Conservation (phyloP, 2,113 vertebrate species). For the Xenopus borealis region DNA sequence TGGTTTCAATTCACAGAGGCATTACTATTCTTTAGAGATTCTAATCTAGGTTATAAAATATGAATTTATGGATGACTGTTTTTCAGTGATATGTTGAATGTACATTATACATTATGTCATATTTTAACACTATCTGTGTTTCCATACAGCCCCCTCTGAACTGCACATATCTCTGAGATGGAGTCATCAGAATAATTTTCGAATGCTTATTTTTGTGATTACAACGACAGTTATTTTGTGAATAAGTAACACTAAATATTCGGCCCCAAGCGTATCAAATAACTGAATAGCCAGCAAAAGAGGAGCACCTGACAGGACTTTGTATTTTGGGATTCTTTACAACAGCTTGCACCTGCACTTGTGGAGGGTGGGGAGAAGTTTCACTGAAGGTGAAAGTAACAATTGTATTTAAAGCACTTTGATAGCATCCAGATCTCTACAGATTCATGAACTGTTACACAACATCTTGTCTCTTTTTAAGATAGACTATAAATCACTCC, state of each 20-base stretch:
- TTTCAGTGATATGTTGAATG: too few relatives aligned
- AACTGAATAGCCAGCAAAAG: slow-evolving; percentile 14
- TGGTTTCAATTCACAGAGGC: too few relatives aligned
- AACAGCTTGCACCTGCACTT: slow-evolving; percentile 41
- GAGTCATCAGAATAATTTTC: neutral
- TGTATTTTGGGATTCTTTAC: slow-evolving; percentile 35
- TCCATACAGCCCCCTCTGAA: neutral
- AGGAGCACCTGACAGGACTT: slow-evolving; percentile 38
- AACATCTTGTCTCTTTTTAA: slow-evolving; percentile 47
- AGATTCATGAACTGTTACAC: slow-evolving; percentile 44
- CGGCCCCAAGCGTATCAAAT: slow-evolving; percentile 29
- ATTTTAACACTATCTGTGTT: neutral
- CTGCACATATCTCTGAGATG: neutral
- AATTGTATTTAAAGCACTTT: slow-evolving; percentile 44
- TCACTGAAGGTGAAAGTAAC: slow-evolving; percentile 45
- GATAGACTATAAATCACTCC: slow-evolving; percentile 40
- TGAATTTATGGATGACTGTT: too few relatives aligned
- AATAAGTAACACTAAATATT: slow-evolving; percentile 14
- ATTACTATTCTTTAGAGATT: too few relatives aligned
- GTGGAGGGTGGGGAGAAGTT: slow-evolving; percentile 25
- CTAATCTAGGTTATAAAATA: too few relatives aligned
- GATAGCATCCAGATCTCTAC: slow-evolving; percentile 38
- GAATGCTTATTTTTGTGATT: slow-evolving; percentile 1
- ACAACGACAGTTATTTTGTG: neutral
- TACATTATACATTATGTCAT: too few relatives aligned